These are phyloP conservation scores for Scomber colias DNA, from an alignment of 2,113 vertebrate genomes.

Conservation along the genomic window DNA sequence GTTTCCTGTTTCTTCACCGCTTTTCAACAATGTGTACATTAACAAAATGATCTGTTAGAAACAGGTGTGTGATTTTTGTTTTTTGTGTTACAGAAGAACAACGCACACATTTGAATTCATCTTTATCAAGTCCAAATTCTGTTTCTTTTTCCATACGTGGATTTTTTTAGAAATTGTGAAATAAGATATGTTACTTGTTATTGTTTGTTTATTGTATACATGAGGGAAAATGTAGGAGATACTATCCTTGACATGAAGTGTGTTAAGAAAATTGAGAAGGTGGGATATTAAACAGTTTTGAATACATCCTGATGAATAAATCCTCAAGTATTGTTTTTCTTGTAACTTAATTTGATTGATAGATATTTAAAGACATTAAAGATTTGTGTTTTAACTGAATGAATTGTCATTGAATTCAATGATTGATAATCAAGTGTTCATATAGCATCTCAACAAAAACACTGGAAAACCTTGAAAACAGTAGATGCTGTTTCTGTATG, in stretches of 20 bases:
- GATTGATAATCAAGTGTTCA: background rate
- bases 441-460: too few relatives aligned
- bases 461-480: too few relatives aligned
- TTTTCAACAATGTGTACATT: conserved; percentile 25
- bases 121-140: background rate
- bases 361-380: background rate
- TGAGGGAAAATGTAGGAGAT: conserved; percentile 2
- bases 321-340: background rate
- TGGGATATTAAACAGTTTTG: conserved; percentile 16
- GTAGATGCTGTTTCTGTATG: too few relatives aligned
- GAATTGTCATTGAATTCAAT: background rate
- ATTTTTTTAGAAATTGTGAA: conserved; percentile 28
- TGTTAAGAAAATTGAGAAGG: background rate
- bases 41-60: conserved; percentile 22
- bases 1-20: conserved; percentile 65
- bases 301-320: conserved; percentile 51
- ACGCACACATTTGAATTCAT: background rate
- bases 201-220: conserved; percentile 35
- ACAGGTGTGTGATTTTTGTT: conserved; percentile 13
- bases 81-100: conserved; percentile 31
- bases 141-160: background rate
- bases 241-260: conserved; percentile 15
- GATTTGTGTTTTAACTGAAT: background rate
- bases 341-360: background rate
- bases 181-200: conserved; percentile 7